Base-by-base conservation (phyloP, 2,113 vertebrate species). In the Forbesichthys agassizii region DNA sequence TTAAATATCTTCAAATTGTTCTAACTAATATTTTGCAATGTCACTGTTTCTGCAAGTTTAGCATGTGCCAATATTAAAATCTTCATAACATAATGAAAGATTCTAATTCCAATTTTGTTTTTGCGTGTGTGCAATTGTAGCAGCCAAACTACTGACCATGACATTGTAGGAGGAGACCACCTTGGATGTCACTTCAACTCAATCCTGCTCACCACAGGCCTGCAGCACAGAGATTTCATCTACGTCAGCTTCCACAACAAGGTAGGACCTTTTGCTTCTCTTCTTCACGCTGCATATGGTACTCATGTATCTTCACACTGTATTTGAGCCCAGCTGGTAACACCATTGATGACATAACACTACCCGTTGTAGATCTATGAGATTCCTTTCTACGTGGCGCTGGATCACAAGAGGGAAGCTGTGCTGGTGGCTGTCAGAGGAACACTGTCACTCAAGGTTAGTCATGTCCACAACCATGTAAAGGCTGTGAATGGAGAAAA, bases 151-250 rank as follows among this genome's bases (percentile, higher is more conserved):
- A 70, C 84, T 0, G 95, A 96, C 68, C 88, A 92, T 1, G 96
- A 97, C 14, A 84, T 95, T 27, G 92, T 94, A 0, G 96, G 94
- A 7, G 93, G 95, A 0, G 96, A 97, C 67, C 85, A 85, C 75
- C 86, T 94, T 0, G 93, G 93, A 86, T 96, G 97, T 61, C 93
- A 99, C 64, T 96, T 98, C 58, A 92, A 93, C 42, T 94, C 98
- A 85, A 95, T 99, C 85, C 90, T 98, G 59, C 93, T 92, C 14
- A 96, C 90, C 20, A 98, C 98, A 0, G 95, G 95, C 33, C 89
- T 99, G 18, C 96, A 99, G 85, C 95, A 98, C 87, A 86, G 96
- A 83, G 98, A 99, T 82, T 98, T 99, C 87, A 96, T 99, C 83
- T 86, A 98, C 63, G 89, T 99, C 80, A 97, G 95, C 88, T 96